Evolutionary conservation across 2,888 invertebrate genomes (phyloP).

Genomic region (Lamellibrachia columna): DNA sequence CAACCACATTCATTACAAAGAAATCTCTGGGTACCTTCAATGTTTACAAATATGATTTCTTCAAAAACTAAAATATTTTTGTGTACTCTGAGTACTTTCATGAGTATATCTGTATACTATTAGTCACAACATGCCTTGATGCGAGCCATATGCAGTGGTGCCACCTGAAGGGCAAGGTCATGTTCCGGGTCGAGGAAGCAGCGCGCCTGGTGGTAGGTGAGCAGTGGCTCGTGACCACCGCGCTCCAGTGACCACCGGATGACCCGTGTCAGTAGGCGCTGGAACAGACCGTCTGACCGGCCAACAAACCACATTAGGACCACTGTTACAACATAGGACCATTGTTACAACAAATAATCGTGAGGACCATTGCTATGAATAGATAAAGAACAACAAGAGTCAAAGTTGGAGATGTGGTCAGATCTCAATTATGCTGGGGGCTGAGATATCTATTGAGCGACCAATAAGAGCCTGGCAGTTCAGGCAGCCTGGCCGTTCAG

Average conservation of each 20-base stretch:
- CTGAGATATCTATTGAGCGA: too few species aligned
- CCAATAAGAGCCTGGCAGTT: too few species aligned
- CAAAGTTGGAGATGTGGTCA: too few species aligned
- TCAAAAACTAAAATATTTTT: not conserved
- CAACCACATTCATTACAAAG: not conserved
- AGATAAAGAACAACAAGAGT: too few species aligned
- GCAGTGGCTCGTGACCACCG: conserved; percentile 56
- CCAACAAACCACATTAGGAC: not conserved
- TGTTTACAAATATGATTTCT: not conserved
- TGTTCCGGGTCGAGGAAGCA: conserved; percentile 63
- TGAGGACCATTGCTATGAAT: too few species aligned
- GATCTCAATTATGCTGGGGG: too few species aligned
- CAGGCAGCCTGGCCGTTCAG: too few species aligned
- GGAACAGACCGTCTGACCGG: conserved; percentile 52
- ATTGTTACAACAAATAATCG: not conserved
- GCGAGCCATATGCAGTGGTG: conserved; percentile 47
- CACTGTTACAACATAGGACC: not conserved
- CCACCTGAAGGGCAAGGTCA: conserved; percentile 59
- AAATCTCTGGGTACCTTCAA: not conserved
- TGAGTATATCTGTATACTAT: not conserved
- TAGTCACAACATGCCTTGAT: conserved; percentile 51
- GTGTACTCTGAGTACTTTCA: not conserved
- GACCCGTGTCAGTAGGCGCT: conserved; percentile 56
- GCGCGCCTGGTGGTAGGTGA: conserved; percentile 52
- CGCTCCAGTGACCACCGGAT: conserved; percentile 59